phyloP scores from a whole-genome alignment of 2,797 vertebrate genomes.

The Ataeniobius toweri region DNA sequence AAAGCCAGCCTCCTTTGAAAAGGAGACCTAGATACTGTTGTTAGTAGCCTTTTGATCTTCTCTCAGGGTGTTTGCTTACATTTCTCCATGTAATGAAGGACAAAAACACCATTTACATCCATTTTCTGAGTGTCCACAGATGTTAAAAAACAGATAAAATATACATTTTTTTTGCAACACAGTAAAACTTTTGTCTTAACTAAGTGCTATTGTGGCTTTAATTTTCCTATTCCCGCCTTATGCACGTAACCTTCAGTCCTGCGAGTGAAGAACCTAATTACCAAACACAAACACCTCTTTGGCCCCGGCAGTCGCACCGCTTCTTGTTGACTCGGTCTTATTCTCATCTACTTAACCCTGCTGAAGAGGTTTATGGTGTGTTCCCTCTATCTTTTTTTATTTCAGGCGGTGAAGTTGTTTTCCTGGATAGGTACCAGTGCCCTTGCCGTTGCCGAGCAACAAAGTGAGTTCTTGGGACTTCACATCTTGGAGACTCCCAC shows the following conservation, averaged over 20 bases:
- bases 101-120: constrained; percentile 15
- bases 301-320: constrained; percentile 32
- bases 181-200: not conserved
- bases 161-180: not conserved
- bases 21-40: constrained; percentile 65
- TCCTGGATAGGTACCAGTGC: constrained; percentile 28
- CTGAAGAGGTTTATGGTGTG: constrained; percentile 54
- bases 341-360: constrained; percentile 57
- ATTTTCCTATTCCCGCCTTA: not conserved
- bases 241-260: not conserved
- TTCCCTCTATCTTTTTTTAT: constrained; percentile 64
- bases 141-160: not conserved
- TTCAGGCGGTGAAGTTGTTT: constrained; percentile 61
- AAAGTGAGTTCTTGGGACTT: constrained; percentile 43
- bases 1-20: constrained; percentile 69
- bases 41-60: constrained; percentile 68
- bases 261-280: constrained; percentile 27
- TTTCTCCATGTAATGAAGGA: constrained; percentile 38
- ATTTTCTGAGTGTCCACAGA: not conserved
- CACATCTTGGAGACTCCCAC: constrained; percentile 26
- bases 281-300: constrained; percentile 20
- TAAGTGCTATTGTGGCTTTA: not conserved
- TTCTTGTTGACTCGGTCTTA: constrained; percentile 47
- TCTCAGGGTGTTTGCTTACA: constrained; percentile 59
- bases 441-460: constrained; percentile 83